Base-by-base conservation (phyloP, 2,888 invertebrate species). In the Lissocephala sabroskyi region DNA sequence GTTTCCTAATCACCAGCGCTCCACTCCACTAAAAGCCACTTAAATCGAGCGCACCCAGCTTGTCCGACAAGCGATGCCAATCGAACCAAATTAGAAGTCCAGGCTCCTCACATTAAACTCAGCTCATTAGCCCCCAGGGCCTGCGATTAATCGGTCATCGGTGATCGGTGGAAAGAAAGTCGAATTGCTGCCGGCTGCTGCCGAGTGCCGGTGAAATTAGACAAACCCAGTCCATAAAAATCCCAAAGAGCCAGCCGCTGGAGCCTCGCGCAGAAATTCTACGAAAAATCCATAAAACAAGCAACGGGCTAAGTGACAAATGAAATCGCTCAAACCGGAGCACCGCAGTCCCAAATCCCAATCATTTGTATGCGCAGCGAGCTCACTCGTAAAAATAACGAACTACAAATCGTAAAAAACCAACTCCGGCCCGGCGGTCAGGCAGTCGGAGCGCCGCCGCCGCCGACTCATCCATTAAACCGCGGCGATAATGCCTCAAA, bases 351-450 rank as follows among this genome's bases (percentile, higher is more conserved):
- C 36, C 40, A 67, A 70, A 59, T 66, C 52, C 67, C 79, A 81
- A 79, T 81, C 70, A 80, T 80, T 80, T 80, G 82, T 80, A 80
- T 80, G 81, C 80, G 70, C 71, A 66, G 56, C 77, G 74, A 60
- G 65, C 59, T 62, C 59, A 63, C 70, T 67, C 77, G 62, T 76
- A 77, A 77, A 74, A 75, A 65, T 65, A 67, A 65, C 65, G 65
- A 59, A 62, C 60, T 71, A 67, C 65, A 71, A 63, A 68, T 79
- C 81, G 71, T 81, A 73, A 79, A 79, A 53, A n/a, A n/a, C n/a
- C n/a, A n/a, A n/a, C n/a, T n/a, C n/a, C n/a, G n/a, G n/a, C n/a
- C n/a, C n/a, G n/a, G n/a, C n/a, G 67, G 58, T 56, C 54, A 64
- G 60, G 56, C 62, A 62, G 60, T 60, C 54, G 56, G 52, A 61